phyloP scores from a whole-genome alignment of 2,113 vertebrate genomes.

The Microcebus murinus region DNA sequence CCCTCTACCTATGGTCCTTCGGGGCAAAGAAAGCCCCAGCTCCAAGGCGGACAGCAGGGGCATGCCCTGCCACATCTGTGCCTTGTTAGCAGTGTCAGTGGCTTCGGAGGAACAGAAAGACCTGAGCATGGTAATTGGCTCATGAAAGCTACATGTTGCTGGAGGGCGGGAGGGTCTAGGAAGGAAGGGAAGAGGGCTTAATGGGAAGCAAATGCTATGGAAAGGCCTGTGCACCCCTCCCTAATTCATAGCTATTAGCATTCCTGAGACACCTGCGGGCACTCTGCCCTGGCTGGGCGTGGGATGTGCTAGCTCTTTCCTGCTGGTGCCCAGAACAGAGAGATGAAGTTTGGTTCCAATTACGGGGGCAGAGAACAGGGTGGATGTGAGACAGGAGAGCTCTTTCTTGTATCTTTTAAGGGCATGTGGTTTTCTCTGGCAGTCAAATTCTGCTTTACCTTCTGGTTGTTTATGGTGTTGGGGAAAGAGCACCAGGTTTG shows the following conservation, averaged over 20 bases:
- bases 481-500: neutral
- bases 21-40: constrained; percentile 10
- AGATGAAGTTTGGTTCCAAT: constrained; percentile 92
- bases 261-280: constrained; percentile 93
- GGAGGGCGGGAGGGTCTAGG: constrained; percentile 53
- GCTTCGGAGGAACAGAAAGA: constrained; percentile 65
- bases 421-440: neutral
- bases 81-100: constrained; percentile 70
- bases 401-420: constrained; percentile 45
- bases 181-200: constrained; percentile 71
- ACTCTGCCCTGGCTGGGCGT: constrained; percentile 85
- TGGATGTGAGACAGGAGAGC: constrained; percentile 34
- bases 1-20: neutral
- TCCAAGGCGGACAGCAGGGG: constrained; percentile 15
- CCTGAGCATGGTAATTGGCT: constrained; percentile 78
- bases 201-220: constrained; percentile 83
- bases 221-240: neutral
- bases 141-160: constrained; percentile 75
- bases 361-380: constrained; percentile 85
- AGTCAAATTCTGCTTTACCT: neutral
- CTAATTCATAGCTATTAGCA: constrained; percentile 82
- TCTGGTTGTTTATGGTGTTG: neutral
- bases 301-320: constrained; percentile 71
- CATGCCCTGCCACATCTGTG: constrained; percentile 68
- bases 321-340: constrained; percentile 89